A percentile compares a stretch with the other conserved stretches of the same genome.
These are phyloP conservation scores for Arothron firmamentum DNA, from an alignment of 2,113 vertebrate genomes.

Conservation along the genomic window DNA sequence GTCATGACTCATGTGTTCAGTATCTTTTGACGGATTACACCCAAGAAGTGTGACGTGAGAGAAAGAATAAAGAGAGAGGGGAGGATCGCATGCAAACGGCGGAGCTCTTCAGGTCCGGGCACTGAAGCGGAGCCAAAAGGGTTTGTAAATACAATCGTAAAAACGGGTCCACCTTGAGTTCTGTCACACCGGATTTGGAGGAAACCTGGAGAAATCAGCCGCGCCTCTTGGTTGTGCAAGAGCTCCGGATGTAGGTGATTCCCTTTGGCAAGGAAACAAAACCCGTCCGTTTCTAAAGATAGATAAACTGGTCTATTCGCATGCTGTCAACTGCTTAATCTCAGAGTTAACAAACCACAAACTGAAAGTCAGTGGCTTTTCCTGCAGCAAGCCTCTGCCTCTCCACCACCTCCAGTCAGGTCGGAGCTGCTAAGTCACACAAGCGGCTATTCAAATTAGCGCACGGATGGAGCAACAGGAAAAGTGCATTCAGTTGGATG, in stretches of 20 bases:
- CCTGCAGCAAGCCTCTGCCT: slow-evolving; percentile 39
- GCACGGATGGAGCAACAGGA: background rate
- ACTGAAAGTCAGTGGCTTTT: slow-evolving; percentile 45
- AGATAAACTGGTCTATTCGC: slow-evolving; percentile 68
- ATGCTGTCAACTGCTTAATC: slow-evolving; percentile 64
- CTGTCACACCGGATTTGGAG: slow-evolving; percentile 19
- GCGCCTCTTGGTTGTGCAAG: slow-evolving; percentile 69
- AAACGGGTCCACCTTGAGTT: slow-evolving; percentile 3
- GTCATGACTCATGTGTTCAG: slow-evolving; percentile 33
- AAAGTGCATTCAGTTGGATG: background rate
- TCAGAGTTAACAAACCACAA: slow-evolving; percentile 61
- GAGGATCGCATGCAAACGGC: background rate
- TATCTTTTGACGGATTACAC: slow-evolving; percentile 20
- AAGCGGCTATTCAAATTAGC: background rate
- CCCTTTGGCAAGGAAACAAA: slow-evolving; percentile 67
- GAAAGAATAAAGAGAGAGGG: background rate
- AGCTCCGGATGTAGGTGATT: slow-evolving; percentile 66
- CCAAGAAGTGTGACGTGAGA: slow-evolving; percentile 1
- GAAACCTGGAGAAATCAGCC: slow-evolving; percentile 42
- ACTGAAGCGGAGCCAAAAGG: slow-evolving; percentile 2
- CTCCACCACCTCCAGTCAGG: slow-evolving; percentile 27
- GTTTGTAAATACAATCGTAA: slow-evolving; percentile 4
- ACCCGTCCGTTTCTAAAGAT: slow-evolving; percentile 66
- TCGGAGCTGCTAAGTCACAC: slow-evolving; percentile 6
- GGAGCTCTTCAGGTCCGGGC: background rate